Evolutionary conservation across 2,888 invertebrate species (phyloP), one percentile per base, ranked within the genome.

Genomic region (Entomobrya proxima): DNA sequence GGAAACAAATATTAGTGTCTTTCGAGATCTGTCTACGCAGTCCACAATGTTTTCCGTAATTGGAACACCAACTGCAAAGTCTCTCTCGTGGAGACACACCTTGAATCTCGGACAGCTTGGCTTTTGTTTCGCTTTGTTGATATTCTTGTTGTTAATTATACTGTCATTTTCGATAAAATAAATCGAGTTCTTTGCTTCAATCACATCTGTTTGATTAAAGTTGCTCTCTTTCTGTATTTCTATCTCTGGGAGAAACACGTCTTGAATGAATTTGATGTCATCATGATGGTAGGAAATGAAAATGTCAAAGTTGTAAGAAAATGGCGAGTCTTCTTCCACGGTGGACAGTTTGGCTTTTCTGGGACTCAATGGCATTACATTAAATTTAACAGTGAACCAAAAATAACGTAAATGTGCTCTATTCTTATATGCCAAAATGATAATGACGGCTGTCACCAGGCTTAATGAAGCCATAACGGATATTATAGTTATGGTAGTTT

Each of bases 1-100:
- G 0, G 95, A 95, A 15, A 95, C 93, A 9, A 95, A 92, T 82
- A 95, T 91, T 92, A 95, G 93, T 0, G 95, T 93, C 5, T 93
- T 93, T 21, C 94, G 92, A 0, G 95, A 95, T 0, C 94, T 93
- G 89, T 95, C 94, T 93, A 95, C 95, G 90, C 94, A 94, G 0
- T 94, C 93, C 0, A 95, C 93, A 87, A 95, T 95, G 89, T 95
- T 95, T 90, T 95, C 95, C 86, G 95, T 91, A 83, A 95, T 95
- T 3, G 94, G 93, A 0, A 94, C 92, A 0, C 95, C 95, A n/a
- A 94, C 94, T 92, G 94, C 93, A 91, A 95, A 95, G 90, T 95
- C 95, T 61, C 95, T 92, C 90, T 95, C 95, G 88, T 95, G 95
- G 4, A 95, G 92, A 89, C 95, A 95, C 0, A 95, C 93, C 67